Conservation (phyloP, 2,888 invertebrate genomes). For the Cryptocephalus moraei region DNA sequence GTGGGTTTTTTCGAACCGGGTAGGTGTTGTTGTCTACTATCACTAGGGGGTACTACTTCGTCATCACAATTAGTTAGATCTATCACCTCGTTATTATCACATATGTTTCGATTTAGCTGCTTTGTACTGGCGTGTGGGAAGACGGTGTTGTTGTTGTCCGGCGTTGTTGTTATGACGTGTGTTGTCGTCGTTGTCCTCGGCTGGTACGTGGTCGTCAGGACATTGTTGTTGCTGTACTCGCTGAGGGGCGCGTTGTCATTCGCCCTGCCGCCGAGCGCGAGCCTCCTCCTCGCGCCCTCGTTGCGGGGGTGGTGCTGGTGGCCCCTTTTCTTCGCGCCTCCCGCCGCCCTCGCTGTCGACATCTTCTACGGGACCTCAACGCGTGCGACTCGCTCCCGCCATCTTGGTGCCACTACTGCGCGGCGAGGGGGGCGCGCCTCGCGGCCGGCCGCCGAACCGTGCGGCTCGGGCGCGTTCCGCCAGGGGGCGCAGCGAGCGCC, state of each 20-base stretch:
- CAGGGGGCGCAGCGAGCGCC: background rate
- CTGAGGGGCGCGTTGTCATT: constrained; percentile 21
- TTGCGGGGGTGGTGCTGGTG: constrained; percentile 68
- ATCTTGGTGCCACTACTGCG: constrained; percentile 44
- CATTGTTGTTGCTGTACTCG: constrained; percentile 23
- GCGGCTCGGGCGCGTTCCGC: background rate
- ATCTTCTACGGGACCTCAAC: constrained; percentile 27
- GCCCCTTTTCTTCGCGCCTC: constrained; percentile 56
- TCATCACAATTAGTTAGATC: constrained; percentile 37
- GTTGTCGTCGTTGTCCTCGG: constrained; percentile 15
- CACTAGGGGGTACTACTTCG: constrained; percentile 18
- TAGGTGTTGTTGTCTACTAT: too few species aligned
- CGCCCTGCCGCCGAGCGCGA: constrained; percentile 41
- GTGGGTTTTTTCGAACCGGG: constrained; percentile 1
- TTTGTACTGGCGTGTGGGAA: constrained; percentile 21
- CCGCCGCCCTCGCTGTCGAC: constrained; percentile 54
- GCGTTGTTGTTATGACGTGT: too few species aligned
- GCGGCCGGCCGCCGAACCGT: constrained; percentile 6
- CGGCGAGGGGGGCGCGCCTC: too few species aligned
- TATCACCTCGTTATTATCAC: constrained; percentile 31
- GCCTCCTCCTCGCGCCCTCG: constrained; percentile 39
- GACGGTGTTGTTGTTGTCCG: constrained; percentile 16
- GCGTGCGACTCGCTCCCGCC: constrained; percentile 47
- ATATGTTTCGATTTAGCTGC: constrained; percentile 13
- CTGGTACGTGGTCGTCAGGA: constrained; percentile 13